Evolutionary conservation across 2,797 vertebrate genomes (phyloP), one percentile per base, ranked within the genome.

Genomic region (Propithecus perrieri): DNA sequence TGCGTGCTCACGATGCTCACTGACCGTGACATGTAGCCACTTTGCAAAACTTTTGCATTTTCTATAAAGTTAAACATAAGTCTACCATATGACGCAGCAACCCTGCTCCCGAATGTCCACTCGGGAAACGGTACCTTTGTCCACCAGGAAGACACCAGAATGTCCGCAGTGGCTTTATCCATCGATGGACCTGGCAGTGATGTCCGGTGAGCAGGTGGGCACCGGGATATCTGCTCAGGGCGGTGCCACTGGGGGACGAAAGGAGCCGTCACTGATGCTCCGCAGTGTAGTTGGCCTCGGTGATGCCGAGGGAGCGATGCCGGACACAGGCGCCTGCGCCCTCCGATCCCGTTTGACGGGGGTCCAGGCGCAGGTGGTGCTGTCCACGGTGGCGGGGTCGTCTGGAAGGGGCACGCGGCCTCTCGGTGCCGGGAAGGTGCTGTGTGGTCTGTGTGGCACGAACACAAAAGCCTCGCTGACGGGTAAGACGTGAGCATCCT

Each of bases 281-380:
- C 7, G 9, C 46, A 3, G 46, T 48, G 46, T 48, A 12, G 46
- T 10, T 48, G 46, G 46, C 46, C 46, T 48, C 11, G 46, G 46
- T 48, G 46, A 48, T 9, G 2, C 11, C 12, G 46, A 48, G 43
- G 46, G 48, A 15, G 5, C 1, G 43, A 8, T 43, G 43, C 43
- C 43, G 7, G 43, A 7, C 15, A 53, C 50, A 18, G 50, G 17
- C 5, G 15, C 50, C 24, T 8, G 0, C 33, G 4, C 18, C 4
- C 35, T 20, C 12, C 2, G 20, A 28, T 1, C 20, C 14, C 22
- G 0, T 2, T 0, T 1, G 75, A 43, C 1, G 4, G 48, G 4
- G 33, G 46, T 9, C 18, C 26, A 17, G 15, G 13, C 5, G 4
- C 28, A 10, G 61, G 35, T 4, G 28, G 11, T 5, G 0, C 59